Evolutionary conservation across 2,888 invertebrate genomes (phyloP).

Genomic region (Drosophila paranaensis): DNA sequence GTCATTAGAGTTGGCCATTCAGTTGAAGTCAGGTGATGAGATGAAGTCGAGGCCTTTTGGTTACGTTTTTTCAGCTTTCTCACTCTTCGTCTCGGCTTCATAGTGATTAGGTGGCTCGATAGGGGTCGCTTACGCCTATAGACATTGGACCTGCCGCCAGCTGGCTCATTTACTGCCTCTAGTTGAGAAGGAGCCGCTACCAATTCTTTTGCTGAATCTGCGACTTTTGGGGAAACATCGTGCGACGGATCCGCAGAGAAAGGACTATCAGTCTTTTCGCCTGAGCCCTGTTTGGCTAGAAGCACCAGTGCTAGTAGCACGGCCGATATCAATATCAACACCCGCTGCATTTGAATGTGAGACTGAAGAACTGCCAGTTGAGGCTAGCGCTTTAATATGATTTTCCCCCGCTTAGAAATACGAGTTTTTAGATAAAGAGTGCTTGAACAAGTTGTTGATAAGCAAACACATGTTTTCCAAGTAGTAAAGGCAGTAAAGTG

Average conservation of each 20-base stretch:
- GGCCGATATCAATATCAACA: not conserved
- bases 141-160: accelerated
- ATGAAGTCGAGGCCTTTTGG: not conserved
- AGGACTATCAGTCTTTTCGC: not conserved
- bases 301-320: slow-evolving; percentile 12
- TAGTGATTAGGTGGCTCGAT: not conserved
- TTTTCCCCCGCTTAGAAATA: not conserved
- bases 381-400: slow-evolving; percentile 19
- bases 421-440: not conserved
- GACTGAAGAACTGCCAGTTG: not conserved
- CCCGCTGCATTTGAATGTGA: slow-evolving; percentile 15
- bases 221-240: not conserved
- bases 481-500: not conserved
- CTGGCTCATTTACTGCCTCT: not conserved
- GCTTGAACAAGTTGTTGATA: not conserved
- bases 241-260: not conserved
- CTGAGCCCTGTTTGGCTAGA: not conserved
- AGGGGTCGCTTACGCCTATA: not conserved
- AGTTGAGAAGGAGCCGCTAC: no score
- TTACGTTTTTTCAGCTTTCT: not conserved
- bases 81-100: not conserved
- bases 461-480: not conserved
- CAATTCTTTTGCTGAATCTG: not conserved
- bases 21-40: not conserved
- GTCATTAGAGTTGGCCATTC: not conserved